Conservation (phyloP, 1,140 invertebrate genomes). For the Yoshiicerus persimilis region DNA sequence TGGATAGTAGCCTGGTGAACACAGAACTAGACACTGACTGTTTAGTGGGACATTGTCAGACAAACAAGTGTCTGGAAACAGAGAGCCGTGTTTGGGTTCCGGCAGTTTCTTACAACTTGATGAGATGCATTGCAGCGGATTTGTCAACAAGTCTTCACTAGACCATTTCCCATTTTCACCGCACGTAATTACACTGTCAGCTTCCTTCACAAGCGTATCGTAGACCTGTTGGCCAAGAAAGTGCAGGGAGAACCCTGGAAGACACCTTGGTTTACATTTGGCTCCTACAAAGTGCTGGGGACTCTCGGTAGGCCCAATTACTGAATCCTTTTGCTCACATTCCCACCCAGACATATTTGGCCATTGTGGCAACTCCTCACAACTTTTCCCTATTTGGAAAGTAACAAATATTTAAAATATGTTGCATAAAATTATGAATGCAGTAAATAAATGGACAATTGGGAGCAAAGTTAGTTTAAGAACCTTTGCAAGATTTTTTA, state of each 20-base stretch:
- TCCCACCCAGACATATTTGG: slow-evolving; percentile 60
- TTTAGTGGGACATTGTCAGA: slow-evolving; percentile 45
- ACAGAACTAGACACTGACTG: slow-evolving; percentile 48
- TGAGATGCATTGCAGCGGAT: slow-evolving; percentile 31
- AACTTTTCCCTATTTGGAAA: slow-evolving; percentile 33
- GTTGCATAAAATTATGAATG: no score
- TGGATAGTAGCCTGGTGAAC: slow-evolving; percentile 46
- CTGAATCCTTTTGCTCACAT: slow-evolving; percentile 63
- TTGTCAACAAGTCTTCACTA: background rate
- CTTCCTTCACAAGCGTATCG: background rate
- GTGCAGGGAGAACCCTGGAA: slow-evolving; percentile 33
- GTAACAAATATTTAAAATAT: no score
- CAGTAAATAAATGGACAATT: no score
- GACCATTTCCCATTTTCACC: slow-evolving; percentile 38
- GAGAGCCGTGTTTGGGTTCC: slow-evolving; percentile 44
- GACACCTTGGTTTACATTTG: slow-evolving; percentile 43
- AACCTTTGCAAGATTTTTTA: slow-evolving; percentile 60
- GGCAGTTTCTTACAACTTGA: slow-evolving; percentile 43
- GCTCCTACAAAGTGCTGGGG: slow-evolving; percentile 31
- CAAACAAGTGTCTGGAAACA: slow-evolving; percentile 47
- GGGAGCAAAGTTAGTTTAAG: no score
- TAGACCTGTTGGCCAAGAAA: background rate
- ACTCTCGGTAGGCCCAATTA: background rate
- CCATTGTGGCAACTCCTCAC: slow-evolving; percentile 35
- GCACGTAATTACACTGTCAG: slow-evolving; percentile 31